Evolutionary conservation across 2,113 vertebrate species (phyloP).

Genomic region (Zootoca vivipara): DNA sequence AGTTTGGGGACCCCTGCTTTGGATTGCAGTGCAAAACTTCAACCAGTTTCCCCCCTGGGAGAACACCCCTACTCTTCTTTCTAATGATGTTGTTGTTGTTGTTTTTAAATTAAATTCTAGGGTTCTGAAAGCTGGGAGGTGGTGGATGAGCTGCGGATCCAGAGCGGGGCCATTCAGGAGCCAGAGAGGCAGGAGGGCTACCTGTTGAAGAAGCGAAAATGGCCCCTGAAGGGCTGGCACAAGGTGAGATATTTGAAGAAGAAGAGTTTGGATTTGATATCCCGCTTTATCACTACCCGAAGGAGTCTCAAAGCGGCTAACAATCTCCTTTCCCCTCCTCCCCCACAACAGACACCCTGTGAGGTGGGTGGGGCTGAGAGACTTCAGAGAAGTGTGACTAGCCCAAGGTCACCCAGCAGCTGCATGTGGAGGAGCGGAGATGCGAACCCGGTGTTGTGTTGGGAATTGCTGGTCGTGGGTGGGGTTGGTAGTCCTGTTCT

Average conservation of each 20-base stretch:
- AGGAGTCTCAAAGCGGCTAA: too few relatives aligned
- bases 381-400: too few relatives aligned
- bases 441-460: too few relatives aligned
- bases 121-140: slow-evolving; percentile 90
- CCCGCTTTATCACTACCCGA: too few relatives aligned
- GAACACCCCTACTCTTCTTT: neutral
- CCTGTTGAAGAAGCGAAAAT: slow-evolving; percentile 94
- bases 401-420: too few relatives aligned
- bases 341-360: too few relatives aligned
- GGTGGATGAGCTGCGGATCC: slow-evolving; percentile 77
- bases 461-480: neutral
- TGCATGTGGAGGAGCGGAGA: too few relatives aligned
- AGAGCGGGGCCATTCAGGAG: slow-evolving; percentile 60
- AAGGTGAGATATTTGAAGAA: slow-evolving; percentile 83
- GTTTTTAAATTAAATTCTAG: slow-evolving; percentile 35
- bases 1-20: too few relatives aligned
- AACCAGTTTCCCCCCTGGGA: neutral
- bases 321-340: too few relatives aligned
- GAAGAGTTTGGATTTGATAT: too few relatives aligned
- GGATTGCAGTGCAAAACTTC: neutral
- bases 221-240: slow-evolving; percentile 96
- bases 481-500: neutral
- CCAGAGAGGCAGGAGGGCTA: slow-evolving; percentile 87
- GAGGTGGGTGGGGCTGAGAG: too few relatives aligned
- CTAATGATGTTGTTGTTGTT: neutral